A percentile compares a stretch with the other conserved stretches of the same genome.
phyloP scores from a whole-genome alignment of 1,140 invertebrate genomes.

The Drosophila mayri region DNA sequence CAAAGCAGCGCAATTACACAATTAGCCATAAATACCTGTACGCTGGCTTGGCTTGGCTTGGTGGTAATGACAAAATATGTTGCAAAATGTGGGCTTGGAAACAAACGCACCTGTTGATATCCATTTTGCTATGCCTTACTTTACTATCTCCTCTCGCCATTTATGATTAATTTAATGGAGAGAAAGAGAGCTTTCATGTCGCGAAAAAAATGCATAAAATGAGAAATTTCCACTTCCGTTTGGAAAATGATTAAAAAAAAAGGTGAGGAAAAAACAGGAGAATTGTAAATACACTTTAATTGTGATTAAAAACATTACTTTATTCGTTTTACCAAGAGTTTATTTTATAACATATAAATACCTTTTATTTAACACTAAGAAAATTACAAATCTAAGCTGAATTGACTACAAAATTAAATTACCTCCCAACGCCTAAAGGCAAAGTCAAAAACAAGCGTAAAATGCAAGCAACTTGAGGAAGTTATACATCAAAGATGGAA shows the following conservation, averaged over 20 bases:
- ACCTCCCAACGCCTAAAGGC: neutral
- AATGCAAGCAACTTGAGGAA: slow-evolving; percentile 22
- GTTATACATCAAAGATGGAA: slow-evolving; percentile 42
- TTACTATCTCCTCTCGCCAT: slow-evolving; percentile 15
- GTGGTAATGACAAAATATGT: slow-evolving; percentile 69
- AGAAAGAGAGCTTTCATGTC: slow-evolving; percentile 17
- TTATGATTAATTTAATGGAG: slow-evolving; percentile 18
- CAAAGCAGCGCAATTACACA: slow-evolving; percentile 74
- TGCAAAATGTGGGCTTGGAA: slow-evolving; percentile 39
- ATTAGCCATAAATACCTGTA: slow-evolving; percentile 70
- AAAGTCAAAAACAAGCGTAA: neutral
- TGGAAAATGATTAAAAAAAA: slow-evolving; percentile 40
- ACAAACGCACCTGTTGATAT: slow-evolving; percentile 33
- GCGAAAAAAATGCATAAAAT: slow-evolving; percentile 1
- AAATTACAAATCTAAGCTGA: neutral
- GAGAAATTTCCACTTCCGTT: slow-evolving; percentile 48
- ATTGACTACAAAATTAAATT: neutral
- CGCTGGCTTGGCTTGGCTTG: neutral
- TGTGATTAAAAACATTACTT: no score
- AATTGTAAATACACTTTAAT: neutral
- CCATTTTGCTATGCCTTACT: neutral
- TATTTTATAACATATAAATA: neutral
- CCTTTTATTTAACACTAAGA: neutral
- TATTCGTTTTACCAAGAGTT: neutral
- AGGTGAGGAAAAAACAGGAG: neutral